Percentiles rank a stretch among this genome's conserved stretches.
phyloP scores from a whole-genome alignment of 2,888 invertebrate genomes.

The Dryocosmus kuriphilus region DNA sequence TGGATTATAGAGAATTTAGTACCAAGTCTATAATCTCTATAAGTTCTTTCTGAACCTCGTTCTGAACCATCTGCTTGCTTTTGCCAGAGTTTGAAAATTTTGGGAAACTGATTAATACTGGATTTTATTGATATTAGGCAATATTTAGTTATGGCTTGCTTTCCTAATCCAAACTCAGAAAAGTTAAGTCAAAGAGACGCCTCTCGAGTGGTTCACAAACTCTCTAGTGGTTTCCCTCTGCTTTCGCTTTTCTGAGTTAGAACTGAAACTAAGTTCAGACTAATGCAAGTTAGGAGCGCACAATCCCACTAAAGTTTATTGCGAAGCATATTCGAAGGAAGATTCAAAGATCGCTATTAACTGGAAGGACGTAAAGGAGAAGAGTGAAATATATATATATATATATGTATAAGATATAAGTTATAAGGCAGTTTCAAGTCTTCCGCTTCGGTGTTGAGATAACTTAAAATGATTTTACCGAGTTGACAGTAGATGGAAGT shows the following conservation, averaged over 20 bases:
- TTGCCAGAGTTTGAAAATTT: background rate
- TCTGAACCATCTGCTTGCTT: background rate
- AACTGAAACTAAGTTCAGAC: slow-evolving; percentile 20
- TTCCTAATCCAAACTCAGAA: slow-evolving; percentile 32
- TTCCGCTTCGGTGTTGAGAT: slow-evolving; percentile 3
- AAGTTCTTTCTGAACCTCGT: too few species aligned
- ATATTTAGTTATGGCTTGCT: slow-evolving; percentile 22
- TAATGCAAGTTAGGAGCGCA: slow-evolving; percentile 31
- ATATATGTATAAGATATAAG: slow-evolving; percentile 36
- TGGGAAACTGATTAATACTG: slow-evolving; percentile 16
- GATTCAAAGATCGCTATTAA: slow-evolving; percentile 39
- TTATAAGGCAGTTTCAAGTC: slow-evolving; percentile 33
- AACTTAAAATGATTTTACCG: slow-evolving; percentile 25
- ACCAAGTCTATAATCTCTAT: too few species aligned
- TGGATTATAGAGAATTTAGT: too few species aligned
- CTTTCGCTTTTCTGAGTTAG: slow-evolving; percentile 30
- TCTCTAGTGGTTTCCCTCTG: slow-evolving; percentile 31
- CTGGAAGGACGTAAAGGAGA: slow-evolving; percentile 14
- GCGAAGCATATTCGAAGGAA: slow-evolving; percentile 36
- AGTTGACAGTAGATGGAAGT: slow-evolving; percentile 15
- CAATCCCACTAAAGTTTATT: slow-evolving; percentile 39
- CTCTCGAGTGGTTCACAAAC: slow-evolving; percentile 17
- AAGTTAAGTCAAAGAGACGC: slow-evolving; percentile 27
- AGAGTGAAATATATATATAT: slow-evolving; percentile 38
- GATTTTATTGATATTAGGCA: slow-evolving; percentile 30